phyloP scores from a whole-genome alignment of 2,888 invertebrate species.

The Galerucella calmariensis region DNA sequence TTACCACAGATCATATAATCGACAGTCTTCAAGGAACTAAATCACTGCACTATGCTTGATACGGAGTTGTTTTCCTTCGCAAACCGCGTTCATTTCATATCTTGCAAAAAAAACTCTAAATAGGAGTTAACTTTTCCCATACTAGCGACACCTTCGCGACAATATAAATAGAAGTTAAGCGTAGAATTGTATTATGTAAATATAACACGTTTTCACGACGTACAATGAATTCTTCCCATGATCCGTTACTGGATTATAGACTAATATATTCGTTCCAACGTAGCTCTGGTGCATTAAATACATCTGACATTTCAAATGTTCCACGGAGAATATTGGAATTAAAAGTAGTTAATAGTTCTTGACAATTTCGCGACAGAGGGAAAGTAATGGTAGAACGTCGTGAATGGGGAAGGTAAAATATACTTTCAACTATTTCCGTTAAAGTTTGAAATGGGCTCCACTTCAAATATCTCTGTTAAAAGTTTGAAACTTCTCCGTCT shows the following conservation, averaged over 20 bases:
- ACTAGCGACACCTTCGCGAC: background rate
- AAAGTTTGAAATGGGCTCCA: too few species aligned
- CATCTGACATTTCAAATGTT: constrained; percentile 2
- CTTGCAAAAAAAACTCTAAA: too few species aligned
- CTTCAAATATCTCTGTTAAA: too few species aligned
- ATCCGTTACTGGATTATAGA: background rate
- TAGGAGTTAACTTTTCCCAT: too few species aligned
- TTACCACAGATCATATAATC: too few species aligned
- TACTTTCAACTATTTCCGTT: too few species aligned
- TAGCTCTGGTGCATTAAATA: constrained; percentile 5
- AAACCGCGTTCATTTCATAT: too few species aligned
- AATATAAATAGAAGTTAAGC: background rate
- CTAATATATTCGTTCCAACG: constrained; percentile 9
- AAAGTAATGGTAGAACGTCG: background rate
- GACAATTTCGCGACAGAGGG: background rate
- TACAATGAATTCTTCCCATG: constrained; percentile 1
- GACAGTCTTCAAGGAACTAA: too few species aligned
- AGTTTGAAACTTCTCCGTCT: too few species aligned
- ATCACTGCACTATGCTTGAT: too few species aligned
- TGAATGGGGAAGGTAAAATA: background rate
- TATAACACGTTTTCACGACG: constrained; percentile 1
- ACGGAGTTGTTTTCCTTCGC: too few species aligned
- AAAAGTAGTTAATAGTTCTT: constrained; percentile 2
- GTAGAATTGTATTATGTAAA: constrained; percentile 8
- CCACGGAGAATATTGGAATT: background rate